These are phyloP conservation scores for Aythya baeri DNA, from an alignment of 2,113 vertebrate species.

Conservation along the genomic window DNA sequence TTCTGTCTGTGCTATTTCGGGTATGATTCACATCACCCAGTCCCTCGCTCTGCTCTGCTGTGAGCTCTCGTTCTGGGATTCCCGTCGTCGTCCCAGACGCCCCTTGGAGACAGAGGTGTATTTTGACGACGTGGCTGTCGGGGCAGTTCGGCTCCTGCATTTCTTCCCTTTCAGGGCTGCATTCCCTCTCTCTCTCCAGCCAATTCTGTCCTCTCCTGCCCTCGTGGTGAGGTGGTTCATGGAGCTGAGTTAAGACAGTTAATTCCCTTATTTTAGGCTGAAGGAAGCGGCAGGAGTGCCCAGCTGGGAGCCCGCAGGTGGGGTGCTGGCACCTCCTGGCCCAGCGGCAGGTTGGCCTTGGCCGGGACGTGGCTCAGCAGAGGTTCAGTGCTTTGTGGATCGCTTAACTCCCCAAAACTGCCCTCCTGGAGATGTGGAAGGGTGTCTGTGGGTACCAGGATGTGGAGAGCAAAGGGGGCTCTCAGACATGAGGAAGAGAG, in stretches of 20 bases:
- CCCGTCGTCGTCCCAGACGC: accelerated
- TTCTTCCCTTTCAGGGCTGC: neutral
- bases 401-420: accelerated
- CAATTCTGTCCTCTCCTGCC: neutral
- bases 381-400: neutral
- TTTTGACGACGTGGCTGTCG: neutral
- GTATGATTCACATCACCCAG: neutral
- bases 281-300: neutral
- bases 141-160: neutral
- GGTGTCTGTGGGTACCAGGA: accelerated
- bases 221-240: neutral
- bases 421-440: neutral
- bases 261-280: neutral
- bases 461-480: neutral
- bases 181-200: neutral
- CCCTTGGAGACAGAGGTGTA: neutral
- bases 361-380: neutral
- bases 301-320: neutral
- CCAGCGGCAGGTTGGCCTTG: neutral
- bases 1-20: neutral
- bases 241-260: neutral
- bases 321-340: accelerated
- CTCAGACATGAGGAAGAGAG: neutral
- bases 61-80: neutral
- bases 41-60: neutral